These are phyloP conservation scores for Catagonus wagneri DNA, from an alignment of 2,113 vertebrate species.

Conservation along the genomic window DNA sequence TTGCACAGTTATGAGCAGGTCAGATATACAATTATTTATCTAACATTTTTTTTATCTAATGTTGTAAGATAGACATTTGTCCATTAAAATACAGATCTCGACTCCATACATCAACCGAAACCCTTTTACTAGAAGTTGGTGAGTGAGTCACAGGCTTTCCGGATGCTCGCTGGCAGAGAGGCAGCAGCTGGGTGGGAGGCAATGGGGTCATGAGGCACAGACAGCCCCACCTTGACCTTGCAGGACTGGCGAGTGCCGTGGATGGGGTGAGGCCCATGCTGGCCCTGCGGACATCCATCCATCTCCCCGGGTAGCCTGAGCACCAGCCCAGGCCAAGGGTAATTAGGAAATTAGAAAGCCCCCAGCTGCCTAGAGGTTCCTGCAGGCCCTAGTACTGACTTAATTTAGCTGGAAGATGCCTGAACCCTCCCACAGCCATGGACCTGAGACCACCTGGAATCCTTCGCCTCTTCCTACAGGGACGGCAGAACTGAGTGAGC, in stretches of 20 bases:
- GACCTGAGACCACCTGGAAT: background rate
- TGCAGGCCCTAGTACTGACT: background rate
- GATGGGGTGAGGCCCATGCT: background rate
- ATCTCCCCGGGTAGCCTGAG: background rate
- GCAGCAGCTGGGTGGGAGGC: background rate
- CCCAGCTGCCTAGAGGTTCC: background rate
- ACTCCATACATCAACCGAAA: background rate
- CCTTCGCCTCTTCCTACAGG: background rate
- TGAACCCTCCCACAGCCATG: background rate
- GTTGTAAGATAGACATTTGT: background rate
- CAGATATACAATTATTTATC: background rate
- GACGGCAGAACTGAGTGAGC: background rate
- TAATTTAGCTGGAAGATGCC: background rate
- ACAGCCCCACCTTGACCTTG: background rate
- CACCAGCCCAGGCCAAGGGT: background rate
- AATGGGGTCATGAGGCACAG: background rate
- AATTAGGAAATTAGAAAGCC: background rate
- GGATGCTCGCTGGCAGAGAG: background rate
- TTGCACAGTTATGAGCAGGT: background rate
- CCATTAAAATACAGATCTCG: background rate
- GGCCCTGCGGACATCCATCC: background rate
- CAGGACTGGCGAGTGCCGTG: background rate
- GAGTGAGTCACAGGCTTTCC: background rate
- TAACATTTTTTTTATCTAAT: constrained; percentile 6
- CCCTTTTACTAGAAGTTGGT: background rate